These are phyloP conservation scores for Torymus tubicola DNA, from an alignment of 2,888 invertebrate genomes.

Conservation along the genomic window DNA sequence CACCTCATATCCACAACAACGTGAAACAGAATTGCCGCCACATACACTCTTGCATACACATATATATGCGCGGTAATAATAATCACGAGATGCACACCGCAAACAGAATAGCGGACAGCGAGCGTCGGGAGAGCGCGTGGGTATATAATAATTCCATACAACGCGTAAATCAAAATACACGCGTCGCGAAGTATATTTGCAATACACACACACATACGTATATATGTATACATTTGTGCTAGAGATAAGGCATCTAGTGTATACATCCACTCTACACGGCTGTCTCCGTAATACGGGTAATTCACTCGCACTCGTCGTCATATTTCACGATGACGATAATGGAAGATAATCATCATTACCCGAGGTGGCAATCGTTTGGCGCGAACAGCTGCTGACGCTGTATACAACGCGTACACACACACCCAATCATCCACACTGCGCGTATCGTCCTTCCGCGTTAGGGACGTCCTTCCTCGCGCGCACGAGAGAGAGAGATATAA, in stretches of 20 bases:
- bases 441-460: background rate
- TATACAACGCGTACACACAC: background rate
- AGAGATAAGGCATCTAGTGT: background rate
- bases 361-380: conserved; percentile 39
- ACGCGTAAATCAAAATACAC: no score
- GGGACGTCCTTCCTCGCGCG: background rate
- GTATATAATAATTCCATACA: no score
- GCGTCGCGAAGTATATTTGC: no score
- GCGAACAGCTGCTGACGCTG: background rate
- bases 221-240: no score
- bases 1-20: background rate
- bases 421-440: no score
- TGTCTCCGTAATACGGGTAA: conserved; percentile 22
- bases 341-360: conserved; percentile 46
- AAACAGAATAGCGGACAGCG: no score
- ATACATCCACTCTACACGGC: background rate
- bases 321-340: conserved; percentile 47
- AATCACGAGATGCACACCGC: no score
- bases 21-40: no score
- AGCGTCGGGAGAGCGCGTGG: no score
- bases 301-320: conserved; percentile 40
- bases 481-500: background rate
- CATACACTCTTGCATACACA: no score
- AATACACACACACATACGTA: no score
- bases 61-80: no score